Conservation (phyloP, 2,797 vertebrate species). For the Leucoraja ocellata region DNA sequence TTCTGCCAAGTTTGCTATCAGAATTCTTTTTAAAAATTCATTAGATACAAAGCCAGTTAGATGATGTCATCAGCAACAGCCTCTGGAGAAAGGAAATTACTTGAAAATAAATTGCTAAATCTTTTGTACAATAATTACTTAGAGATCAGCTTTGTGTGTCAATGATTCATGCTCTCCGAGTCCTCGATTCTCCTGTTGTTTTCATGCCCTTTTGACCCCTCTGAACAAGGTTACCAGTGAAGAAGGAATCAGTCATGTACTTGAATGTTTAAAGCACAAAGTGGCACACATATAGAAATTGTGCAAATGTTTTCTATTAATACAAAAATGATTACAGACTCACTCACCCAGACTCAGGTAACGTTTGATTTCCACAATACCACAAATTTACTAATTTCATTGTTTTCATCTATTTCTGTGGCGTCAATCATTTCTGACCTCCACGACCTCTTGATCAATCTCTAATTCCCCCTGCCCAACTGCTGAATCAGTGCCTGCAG, state of each 20-base stretch:
- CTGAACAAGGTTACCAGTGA: not conserved
- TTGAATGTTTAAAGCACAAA: not conserved
- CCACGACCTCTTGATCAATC: not conserved
- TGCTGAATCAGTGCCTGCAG: not conserved
- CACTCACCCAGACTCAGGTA: not conserved
- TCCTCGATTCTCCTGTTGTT: not conserved
- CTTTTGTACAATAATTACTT: too few relatives aligned
- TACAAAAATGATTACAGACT: not conserved
- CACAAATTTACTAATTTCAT: not conserved
- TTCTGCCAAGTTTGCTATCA: too few relatives aligned
- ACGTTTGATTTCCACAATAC: too few relatives aligned
- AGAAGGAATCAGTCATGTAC: not conserved
- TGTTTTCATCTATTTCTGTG: too few relatives aligned
- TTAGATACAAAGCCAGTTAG: too few relatives aligned
- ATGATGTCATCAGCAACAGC: too few relatives aligned
- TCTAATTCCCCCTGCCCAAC: not conserved
- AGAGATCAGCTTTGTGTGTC: too few relatives aligned
- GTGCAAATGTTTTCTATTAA: not conserved
- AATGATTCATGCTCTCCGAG: too few relatives aligned
- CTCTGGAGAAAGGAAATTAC: too few relatives aligned
- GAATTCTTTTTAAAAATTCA: too few relatives aligned
- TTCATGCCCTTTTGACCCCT: not conserved
- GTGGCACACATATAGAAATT: not conserved
- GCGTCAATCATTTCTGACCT: too few relatives aligned
- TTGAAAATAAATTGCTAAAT: too few relatives aligned